Percentiles rank a stretch among this genome's conserved stretches.
These are phyloP conservation scores for Rotaria socialis DNA, from an alignment of 2,888 invertebrate species.

Conservation along the genomic window DNA sequence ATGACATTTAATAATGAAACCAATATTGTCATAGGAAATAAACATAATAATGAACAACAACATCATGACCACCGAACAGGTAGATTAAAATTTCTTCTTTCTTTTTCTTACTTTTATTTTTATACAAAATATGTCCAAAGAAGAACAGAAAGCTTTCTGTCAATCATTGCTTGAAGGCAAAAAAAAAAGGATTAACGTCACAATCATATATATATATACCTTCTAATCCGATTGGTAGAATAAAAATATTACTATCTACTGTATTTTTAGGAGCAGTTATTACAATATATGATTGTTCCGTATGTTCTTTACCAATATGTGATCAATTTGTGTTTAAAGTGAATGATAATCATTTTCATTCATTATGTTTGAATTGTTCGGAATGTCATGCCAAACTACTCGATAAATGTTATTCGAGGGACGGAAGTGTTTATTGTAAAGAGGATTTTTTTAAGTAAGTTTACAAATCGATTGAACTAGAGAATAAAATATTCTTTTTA, in stretches of 20 bases:
- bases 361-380: slow-evolving; percentile 88
- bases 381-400: slow-evolving; percentile 87
- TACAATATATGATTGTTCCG: slow-evolving; percentile 93
- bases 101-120: neutral
- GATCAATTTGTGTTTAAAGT: slow-evolving; percentile 75
- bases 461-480: too few species aligned
- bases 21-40: slow-evolving; percentile 22
- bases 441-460: slow-evolving; percentile 97
- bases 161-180: too few species aligned
- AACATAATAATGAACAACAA: slow-evolving; percentile 1
- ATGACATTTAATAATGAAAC: slow-evolving; percentile 27
- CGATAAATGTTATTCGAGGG: slow-evolving; percentile 92
- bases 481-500: neutral
- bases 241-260: neutral
- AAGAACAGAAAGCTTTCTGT: too few species aligned
- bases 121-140: neutral
- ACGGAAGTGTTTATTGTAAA: slow-evolving; percentile 92
- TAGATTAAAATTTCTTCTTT: neutral
- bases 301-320: slow-evolving; percentile 89
- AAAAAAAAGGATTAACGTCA: neutral
- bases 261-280: slow-evolving; percentile 63
- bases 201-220: neutral
- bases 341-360: slow-evolving; percentile 86
- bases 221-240: slow-evolving; percentile 15
- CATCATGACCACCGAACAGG: slow-evolving; percentile 11